These are phyloP conservation scores for Unio pictorum DNA, from an alignment of 2,888 invertebrate genomes.

Conservation along the genomic window DNA sequence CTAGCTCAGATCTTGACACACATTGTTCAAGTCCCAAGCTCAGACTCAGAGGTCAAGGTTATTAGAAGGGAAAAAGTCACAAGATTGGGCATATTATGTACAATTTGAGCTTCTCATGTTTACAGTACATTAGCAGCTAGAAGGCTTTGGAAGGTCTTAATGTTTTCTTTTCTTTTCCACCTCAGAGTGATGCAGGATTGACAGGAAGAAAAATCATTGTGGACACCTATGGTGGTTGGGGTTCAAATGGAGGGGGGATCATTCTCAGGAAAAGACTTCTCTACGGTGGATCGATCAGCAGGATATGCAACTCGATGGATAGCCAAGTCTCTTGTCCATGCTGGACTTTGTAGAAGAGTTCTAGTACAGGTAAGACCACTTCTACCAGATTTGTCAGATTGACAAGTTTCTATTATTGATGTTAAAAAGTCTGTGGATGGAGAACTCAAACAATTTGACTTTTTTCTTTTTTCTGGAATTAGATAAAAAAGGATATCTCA, in stretches of 20 bases:
- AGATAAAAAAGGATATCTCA: too few relatives aligned
- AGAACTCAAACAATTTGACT: too few relatives aligned
- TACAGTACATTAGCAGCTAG: too few relatives aligned
- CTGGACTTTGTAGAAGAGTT: constrained; percentile 94
- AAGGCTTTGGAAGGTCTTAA: too few relatives aligned
- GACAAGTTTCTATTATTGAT: not conserved
- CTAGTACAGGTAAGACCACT: constrained; percentile 83
- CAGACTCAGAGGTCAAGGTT: too few relatives aligned
- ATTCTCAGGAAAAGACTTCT: constrained; percentile 97
- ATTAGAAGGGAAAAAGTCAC: too few relatives aligned
- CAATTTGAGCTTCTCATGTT: too few relatives aligned
- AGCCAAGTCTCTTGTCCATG: constrained; percentile 95
- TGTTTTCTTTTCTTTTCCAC: not conserved
- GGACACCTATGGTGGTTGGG: constrained; percentile 99
- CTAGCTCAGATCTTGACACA: too few relatives aligned
- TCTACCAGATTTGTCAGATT: constrained; percentile 8
- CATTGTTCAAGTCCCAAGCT: too few relatives aligned
- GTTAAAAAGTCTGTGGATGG: too few relatives aligned
- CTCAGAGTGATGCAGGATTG: constrained; percentile 92
- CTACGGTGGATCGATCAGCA: constrained; percentile 87
- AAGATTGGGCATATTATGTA: too few relatives aligned
- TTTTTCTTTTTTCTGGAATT: too few relatives aligned
- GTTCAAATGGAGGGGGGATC: constrained; percentile 99
- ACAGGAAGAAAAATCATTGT: constrained; percentile 99
- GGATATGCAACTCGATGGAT: constrained; percentile 99